Base-by-base conservation (phyloP, 2,888 invertebrate species). In the Aquatica leii region DNA sequence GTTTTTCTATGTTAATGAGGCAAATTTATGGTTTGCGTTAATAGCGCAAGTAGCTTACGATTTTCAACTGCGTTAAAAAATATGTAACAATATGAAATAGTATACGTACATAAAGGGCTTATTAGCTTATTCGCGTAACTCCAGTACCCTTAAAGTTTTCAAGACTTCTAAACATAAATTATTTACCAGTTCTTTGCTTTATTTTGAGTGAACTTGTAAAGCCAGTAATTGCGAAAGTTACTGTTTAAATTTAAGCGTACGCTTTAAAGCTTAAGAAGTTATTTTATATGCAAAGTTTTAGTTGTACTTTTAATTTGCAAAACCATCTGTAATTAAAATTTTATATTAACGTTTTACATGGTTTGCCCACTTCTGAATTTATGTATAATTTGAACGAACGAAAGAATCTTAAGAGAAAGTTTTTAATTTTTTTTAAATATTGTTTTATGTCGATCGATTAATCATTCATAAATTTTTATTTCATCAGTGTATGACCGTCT, bases 111-210 rank as follows among this genome's bases (percentile, higher is more conserved):
- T 18, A 46, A 56, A 49, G 57, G 37, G 18, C 37, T 21, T 51
- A 43, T 51, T 49, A 24, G 15, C 51, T 15, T 50, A 50, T 58
- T 58, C 50, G 18, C 43, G 9, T 37, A 54, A n/a, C 52, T 34
- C 34, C 46, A 18, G 59, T 31, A 53, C 53, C 37, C 40, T 24
- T 24, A 24, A 54, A 55, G 21, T 59, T 59, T 43, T 11, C 46
- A 53, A 37, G 49, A 55, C 60, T 60, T 51, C 31, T 20, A 55
- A 60, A 60, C 60, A 53, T 60, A 60, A 60, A 60, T 60, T 60
- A 60, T 60, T 60, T 60, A 60, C 60, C 60, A 60, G 54, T 54
- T 60, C 54, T 60, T 60, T 60, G 60, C 54, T 55, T 60, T 60
- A 60, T 60, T 60, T 60, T 60, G 54, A 53, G 54, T 50, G 54